Conservation (phyloP, 2,113 vertebrate genomes). For the Herpetotheres cachinnans region DNA sequence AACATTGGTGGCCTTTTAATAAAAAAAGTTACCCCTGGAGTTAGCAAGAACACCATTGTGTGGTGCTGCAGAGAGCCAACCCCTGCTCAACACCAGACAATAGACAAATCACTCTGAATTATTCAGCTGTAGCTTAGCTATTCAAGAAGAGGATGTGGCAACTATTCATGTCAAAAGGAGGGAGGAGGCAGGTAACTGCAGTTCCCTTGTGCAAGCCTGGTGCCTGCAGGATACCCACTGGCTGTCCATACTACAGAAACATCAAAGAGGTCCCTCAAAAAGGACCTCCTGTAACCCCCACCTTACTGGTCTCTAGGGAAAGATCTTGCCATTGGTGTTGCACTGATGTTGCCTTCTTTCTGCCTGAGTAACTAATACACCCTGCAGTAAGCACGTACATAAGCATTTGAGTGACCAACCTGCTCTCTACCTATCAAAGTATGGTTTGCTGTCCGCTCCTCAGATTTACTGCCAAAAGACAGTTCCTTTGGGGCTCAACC, state of each 20-base stretch:
- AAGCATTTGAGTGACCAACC: not conserved
- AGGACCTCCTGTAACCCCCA: not conserved
- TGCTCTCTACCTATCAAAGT: not conserved
- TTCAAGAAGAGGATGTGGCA: not conserved
- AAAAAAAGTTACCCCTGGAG: not conserved
- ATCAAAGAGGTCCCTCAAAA: not conserved
- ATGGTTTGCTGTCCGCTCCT: not conserved
- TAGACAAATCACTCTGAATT: not conserved
- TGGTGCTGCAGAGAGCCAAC: not conserved
- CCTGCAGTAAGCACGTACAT: not conserved
- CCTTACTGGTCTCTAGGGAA: not conserved
- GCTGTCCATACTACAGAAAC: not conserved
- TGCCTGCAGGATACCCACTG: not conserved
- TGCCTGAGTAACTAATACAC: not conserved
- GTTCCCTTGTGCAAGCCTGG: not conserved
- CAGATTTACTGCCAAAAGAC: not conserved
- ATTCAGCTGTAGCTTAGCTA: slow-evolving; percentile 5
- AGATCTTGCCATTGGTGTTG: not conserved
- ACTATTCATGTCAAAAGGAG: not conserved
- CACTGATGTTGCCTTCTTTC: not conserved
- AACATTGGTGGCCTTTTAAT: not conserved
- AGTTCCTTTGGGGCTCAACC: slow-evolving; percentile 4
- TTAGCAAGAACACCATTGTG: not conserved
- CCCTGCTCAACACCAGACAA: not conserved
- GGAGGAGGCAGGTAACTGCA: not conserved